Base-by-base conservation (phyloP, 2,888 invertebrate species). In the Galeopsomyia nigrocyanea region DNA sequence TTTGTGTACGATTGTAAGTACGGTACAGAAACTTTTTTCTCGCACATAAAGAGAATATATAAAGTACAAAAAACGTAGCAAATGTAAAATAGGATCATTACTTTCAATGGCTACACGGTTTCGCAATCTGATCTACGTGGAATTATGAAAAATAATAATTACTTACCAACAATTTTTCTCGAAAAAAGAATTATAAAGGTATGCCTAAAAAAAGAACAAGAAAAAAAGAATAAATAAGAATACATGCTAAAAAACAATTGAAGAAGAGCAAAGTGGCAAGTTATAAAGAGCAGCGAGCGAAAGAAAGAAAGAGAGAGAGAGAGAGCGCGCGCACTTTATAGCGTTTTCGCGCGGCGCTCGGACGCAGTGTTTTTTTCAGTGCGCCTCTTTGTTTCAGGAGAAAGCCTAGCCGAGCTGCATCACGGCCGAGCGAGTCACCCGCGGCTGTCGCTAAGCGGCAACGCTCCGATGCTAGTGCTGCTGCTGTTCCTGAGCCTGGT, bases 401-500 rank as follows among this genome's bases (percentile, higher is more conserved):
- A 90, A 87, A 90, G 90, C 85, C 89, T 90, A 86, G 90, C 90
- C 62, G 90, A 90, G 83, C 82, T 90, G 78, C 90, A 90, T 84
- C 89, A 89, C 77, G 88, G 87, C 51, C 80, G 82, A 64, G 85
- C 80, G 13, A 80, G 78, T 16, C 75, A 75, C 13, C 76, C 87
- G 84, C 71, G 79, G 77, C 53, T 82, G 63, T 64, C 76, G 58
- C 73, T 76, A 68, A 58, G 74, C 57, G 71, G 70, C 49, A 46
- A 26, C 31, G n/a, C 47, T 26, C 31, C 64, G 56, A 53, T 74
- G 67, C 72, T 78, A 69, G 73, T 82, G 22, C 75, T 81, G 21
- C 77, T 81, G 13, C 76, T 83, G 73, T 80, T 79, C 53, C 75
- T 79, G 55, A 70, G 79, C 39, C 73, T 83, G 57, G 76, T 76